phyloP scores from a whole-genome alignment of 1,140 invertebrate genomes.

The Meteorus sp. region DNA sequence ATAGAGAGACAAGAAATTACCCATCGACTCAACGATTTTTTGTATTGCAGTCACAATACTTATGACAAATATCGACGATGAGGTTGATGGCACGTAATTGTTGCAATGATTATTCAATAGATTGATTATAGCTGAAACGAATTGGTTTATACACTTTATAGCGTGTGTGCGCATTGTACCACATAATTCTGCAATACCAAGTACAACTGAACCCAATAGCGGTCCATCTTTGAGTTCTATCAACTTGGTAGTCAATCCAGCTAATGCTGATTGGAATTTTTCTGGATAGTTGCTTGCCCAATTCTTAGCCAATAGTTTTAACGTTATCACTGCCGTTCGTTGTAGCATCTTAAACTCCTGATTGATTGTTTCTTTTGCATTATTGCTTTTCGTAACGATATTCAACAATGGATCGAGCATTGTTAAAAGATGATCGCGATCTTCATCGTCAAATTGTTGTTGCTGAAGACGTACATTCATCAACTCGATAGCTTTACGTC shows the following conservation, averaged over 20 bases:
- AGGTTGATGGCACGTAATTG: no score
- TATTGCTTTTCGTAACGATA: slow-evolving; percentile 57
- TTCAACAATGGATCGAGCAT: slow-evolving; percentile 66
- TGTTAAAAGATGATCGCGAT: slow-evolving; percentile 56
- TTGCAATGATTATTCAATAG: slow-evolving; percentile 61
- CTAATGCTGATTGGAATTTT: slow-evolving; percentile 66
- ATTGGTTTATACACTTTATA: slow-evolving; percentile 70
- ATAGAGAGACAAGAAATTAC: slow-evolving; percentile 82
- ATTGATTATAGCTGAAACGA: slow-evolving; percentile 77
- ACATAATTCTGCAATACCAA: slow-evolving; percentile 82
- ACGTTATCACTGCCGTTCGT: slow-evolving; percentile 77
- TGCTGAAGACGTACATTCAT: slow-evolving; percentile 77
- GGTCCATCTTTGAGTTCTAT: slow-evolving; percentile 60
- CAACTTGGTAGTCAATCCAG: slow-evolving; percentile 65
- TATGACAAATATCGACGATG: slow-evolving; percentile 55
- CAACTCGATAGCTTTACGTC: slow-evolving; percentile 81
- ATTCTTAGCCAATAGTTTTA: slow-evolving; percentile 78
- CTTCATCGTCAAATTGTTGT: slow-evolving; percentile 63
- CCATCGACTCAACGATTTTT: slow-evolving; percentile 79
- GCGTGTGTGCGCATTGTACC: slow-evolving; percentile 73
- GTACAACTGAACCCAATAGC: slow-evolving; percentile 71
- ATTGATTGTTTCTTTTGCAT: no score
- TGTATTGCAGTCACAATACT: slow-evolving; percentile 74
- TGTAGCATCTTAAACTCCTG: slow-evolving; percentile 67
- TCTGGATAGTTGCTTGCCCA: slow-evolving; percentile 67